Evolutionary conservation across 2,113 vertebrate genomes (phyloP).

Genomic region (Labrus mixtus): DNA sequence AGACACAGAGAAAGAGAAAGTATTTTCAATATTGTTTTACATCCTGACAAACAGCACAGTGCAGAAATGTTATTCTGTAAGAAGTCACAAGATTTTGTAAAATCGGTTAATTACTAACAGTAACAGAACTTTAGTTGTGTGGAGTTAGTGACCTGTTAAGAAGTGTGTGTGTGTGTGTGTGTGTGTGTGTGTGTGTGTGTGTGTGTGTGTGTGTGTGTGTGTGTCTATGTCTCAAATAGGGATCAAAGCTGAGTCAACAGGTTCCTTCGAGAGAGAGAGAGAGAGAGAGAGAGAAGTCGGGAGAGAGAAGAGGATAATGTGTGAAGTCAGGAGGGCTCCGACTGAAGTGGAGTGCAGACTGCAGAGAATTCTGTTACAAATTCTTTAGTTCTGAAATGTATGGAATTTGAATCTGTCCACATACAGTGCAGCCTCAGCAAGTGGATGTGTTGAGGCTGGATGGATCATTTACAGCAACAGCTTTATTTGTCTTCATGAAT

Average conservation of each 20-base stretch:
- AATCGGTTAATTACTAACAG: slow-evolving; percentile 3
- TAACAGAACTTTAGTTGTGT: not conserved
- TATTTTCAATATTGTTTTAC: not conserved
- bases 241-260: slow-evolving; percentile 48
- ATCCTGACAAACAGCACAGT: not conserved
- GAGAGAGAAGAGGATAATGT: not conserved
- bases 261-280: slow-evolving; percentile 12
- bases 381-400: slow-evolving; percentile 16
- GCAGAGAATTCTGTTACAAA: not conserved
- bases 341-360: not conserved
- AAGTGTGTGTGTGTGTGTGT: not conserved
- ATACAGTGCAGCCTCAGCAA: slow-evolving; percentile 1
- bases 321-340: not conserved
- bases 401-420: slow-evolving; percentile 12
- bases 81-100: not conserved
- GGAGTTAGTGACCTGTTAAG: not conserved
- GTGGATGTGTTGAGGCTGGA: not conserved
- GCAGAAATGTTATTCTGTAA: not conserved
- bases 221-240: slow-evolving; percentile 19
- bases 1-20: not conserved
- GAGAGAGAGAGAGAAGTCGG: not conserved
- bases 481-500: slow-evolving; percentile 1
- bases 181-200: not conserved
- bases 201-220: not conserved
- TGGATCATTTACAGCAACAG: slow-evolving; percentile 13